Base-by-base conservation (phyloP, 2,797 vertebrate species). In the Hemibagrus guttatus region DNA sequence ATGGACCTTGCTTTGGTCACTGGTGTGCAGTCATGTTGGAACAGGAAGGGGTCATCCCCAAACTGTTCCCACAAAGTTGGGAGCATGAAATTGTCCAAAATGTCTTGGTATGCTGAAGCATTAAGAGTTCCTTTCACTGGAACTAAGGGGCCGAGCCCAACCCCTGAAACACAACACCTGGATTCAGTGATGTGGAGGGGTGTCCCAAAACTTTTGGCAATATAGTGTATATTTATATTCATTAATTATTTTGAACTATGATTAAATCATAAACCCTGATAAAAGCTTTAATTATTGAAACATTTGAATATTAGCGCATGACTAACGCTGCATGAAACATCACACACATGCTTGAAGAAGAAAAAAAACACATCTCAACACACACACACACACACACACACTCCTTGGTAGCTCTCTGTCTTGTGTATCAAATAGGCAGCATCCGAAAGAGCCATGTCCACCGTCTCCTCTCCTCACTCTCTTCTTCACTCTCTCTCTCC, bases 361-460 rank as follows among this genome's bases (percentile, higher is more conserved):
- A 17, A 19, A 7, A 35, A 8, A 26, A 9, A 63, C 6, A 52
- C 80, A 76, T 31, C 26, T 21, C 11, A 21, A 42, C 17, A 14
- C 52, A 87, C 42, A 56, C 64, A 63, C 80, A 75, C 46, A 21
- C 31, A 39, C 35, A 68, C 14, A 35, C 64, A 69, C 66, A 68
- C 42, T 68, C 26, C 31, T 52, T 26, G 49, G n/a, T 76, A 83
- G 89, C 52, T 35, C 7, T 91, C 81, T 89, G 88, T 91, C 78
- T 26, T 90, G 80, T 91, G 90, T 89, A 49, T 91, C 89, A 92
- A 90, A 92, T 90, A 84, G 91, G 72, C 88, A 71, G n/a, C 81
- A 87, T 90, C 89, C 39, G 46, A 31, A 63, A 92, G 87, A 91
- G 64, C 90, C 87, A 26, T 90, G 90, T 93, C 84, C 91, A 89